Evolutionary conservation across 1,140 invertebrate genomes (phyloP).

Genomic region (Bombus terrestris): DNA sequence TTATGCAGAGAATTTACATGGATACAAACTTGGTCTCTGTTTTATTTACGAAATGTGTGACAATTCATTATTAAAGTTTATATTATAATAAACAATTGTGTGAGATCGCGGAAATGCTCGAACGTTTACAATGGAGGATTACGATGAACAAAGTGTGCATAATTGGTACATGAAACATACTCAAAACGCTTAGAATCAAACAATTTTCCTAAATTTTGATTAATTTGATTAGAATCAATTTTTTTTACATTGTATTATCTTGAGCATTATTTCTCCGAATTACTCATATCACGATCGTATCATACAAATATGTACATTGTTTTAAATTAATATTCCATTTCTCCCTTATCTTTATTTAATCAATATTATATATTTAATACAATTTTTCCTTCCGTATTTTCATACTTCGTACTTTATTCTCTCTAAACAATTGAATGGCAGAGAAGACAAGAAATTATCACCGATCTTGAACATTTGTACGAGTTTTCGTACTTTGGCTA

Average conservation of each 20-base stretch:
- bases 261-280: neutral
- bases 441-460: neutral
- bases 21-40: conserved; percentile 13
- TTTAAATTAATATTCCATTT: neutral
- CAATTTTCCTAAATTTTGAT: neutral
- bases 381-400: neutral
- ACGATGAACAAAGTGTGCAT: neutral
- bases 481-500: too few relatives aligned
- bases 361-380: neutral
- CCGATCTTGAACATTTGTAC: neutral
- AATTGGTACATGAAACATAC: neutral
- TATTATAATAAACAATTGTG: neutral
- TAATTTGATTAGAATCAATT: neutral
- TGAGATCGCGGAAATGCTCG: neutral
- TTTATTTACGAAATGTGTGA: conserved; percentile 4
- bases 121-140: neutral
- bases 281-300: neutral
- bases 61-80: neutral
- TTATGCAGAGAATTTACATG: neutral
- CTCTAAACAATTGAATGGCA: neutral
- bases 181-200: neutral
- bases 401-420: neutral
- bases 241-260: neutral
- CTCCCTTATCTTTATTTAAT: neutral
- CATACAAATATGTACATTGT: neutral